Base-by-base conservation (phyloP, 2,113 vertebrate species). In the Erinaceus europaeus region DNA sequence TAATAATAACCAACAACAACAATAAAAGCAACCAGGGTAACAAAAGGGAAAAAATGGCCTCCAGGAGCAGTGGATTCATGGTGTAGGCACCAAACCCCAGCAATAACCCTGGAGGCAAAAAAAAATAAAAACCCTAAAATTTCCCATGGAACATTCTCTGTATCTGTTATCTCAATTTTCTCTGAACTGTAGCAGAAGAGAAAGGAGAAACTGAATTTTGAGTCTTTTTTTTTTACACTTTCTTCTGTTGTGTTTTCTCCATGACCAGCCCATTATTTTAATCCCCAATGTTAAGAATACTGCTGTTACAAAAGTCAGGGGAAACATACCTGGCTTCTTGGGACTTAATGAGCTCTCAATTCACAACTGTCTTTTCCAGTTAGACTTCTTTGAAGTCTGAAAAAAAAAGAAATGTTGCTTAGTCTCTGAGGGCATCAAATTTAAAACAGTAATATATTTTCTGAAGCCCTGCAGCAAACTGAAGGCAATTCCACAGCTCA, bases 291-390 rank as follows among this genome's bases (percentile, higher is more conserved):
- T 48, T 21, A 76, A 86, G 62, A 83, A 68, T 21, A 1, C 12
- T n/a, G 4, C 55, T 64, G 57, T 46, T 2, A 34, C 13, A 73
- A 81, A 68, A 6, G 20, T 75, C 74, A 77, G 20, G 11, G 9
- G n/a, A 64, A 83, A 64, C 36, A 84, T 69, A 86, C 55, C 84
- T 72, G 29, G 17, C 9, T 82, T 62, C 79, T 94, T n/a, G 53
- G 48, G 62, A 73, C 50, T 69, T 86, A 13, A n/a, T 4, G 57
- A 88, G 50, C 61, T 64, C 86, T 86, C 67, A 86, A 32, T 90
- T 88, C 36, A 80, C 48, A 90, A 61, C 38, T 38, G 57, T 15
- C 91, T 90, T 80, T n/a, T n/a, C n/a, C 84, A 64, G 68, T n/a
- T 17, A 6, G 6, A 72, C 34, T 40, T 44, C 88, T 88, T 40